A percentile compares a stretch with the other conserved stretches of the same genome.
These are phyloP conservation scores for Cnemophilus loriae DNA, from an alignment of 2,113 vertebrate genomes.

Conservation along the genomic window DNA sequence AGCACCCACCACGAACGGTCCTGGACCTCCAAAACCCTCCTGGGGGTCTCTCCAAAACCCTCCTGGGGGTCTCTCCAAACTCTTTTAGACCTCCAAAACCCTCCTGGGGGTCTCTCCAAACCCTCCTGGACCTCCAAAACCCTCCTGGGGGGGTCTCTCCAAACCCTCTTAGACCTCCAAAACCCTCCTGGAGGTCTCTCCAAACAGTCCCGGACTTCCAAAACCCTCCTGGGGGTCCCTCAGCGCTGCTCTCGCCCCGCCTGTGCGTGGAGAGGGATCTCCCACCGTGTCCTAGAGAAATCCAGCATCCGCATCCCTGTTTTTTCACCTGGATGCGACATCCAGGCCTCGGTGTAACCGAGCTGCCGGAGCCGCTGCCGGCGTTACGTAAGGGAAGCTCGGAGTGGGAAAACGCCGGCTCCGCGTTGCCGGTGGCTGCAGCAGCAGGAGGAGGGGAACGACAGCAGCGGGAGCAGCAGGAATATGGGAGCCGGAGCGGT, in stretches of 20 bases:
- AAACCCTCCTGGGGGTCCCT: neutral
- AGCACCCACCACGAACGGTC: accelerated
- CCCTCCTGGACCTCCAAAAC: neutral
- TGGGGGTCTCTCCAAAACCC: neutral
- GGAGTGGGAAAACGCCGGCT: neutral
- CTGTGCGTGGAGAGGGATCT: neutral
- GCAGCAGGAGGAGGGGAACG: neutral
- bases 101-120: neutral
- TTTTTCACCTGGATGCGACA: neutral
- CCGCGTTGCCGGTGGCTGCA: neutral
- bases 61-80: accelerated
- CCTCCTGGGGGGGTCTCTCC: accelerated
- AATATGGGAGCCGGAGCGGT: neutral
- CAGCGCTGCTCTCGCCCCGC: accelerated
- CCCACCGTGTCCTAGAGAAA: accelerated
- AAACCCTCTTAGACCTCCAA: neutral
- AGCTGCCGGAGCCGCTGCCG: neutral
- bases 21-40: neutral
- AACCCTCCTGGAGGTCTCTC: neutral
- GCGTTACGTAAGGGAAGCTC: neutral
- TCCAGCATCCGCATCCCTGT: neutral
- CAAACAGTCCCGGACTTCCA: neutral
- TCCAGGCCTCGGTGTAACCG: neutral
- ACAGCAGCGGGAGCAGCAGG: neutral
- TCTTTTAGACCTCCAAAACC: accelerated